A percentile compares a stretch with the other conserved stretches of the same genome.
These are phyloP conservation scores for Noctua janthina DNA, from an alignment of 2,888 invertebrate species.

Conservation along the genomic window DNA sequence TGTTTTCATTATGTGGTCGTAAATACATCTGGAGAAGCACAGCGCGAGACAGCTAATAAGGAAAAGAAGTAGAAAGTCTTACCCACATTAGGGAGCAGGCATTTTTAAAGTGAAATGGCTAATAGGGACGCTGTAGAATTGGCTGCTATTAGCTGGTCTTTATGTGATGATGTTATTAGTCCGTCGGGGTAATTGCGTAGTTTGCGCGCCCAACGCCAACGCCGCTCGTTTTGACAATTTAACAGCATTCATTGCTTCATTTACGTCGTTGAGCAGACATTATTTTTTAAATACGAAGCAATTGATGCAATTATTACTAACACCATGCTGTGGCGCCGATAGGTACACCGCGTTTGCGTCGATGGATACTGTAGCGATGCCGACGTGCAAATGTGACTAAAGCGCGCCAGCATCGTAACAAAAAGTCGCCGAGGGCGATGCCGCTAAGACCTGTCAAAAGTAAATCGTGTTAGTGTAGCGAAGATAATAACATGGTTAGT, in stretches of 20 bases:
- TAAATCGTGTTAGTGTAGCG: not conserved
- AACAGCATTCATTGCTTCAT: not conserved
- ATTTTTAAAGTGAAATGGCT: constrained; percentile 20
- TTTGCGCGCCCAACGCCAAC: not conserved
- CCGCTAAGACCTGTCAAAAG: not conserved
- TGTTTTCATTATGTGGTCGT: constrained; percentile 59
- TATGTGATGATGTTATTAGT: constrained; percentile 12
- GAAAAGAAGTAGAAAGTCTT: not conserved
- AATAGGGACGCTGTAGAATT: not conserved
- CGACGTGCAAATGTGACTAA: not conserved
- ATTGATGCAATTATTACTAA: not conserved
- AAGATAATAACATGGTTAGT: not conserved
- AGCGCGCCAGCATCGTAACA: not conserved
- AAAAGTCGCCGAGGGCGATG: not conserved
- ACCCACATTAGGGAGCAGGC: not conserved
- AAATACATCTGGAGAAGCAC: constrained; percentile 47
- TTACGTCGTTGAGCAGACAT: not conserved
- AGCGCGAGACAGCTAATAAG: constrained; percentile 21
- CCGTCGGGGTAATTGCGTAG: not conserved
- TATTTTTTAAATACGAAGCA: not conserved
- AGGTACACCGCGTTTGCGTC: not conserved
- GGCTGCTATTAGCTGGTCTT: not conserved
- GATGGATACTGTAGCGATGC: not conserved
- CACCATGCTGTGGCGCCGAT: no score
- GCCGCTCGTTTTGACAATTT: not conserved